A percentile compares a stretch with the other conserved stretches of the same genome.
Evolutionary conservation across 2,113 vertebrate species (phyloP).

Genomic region (Haplochromis burtoni): DNA sequence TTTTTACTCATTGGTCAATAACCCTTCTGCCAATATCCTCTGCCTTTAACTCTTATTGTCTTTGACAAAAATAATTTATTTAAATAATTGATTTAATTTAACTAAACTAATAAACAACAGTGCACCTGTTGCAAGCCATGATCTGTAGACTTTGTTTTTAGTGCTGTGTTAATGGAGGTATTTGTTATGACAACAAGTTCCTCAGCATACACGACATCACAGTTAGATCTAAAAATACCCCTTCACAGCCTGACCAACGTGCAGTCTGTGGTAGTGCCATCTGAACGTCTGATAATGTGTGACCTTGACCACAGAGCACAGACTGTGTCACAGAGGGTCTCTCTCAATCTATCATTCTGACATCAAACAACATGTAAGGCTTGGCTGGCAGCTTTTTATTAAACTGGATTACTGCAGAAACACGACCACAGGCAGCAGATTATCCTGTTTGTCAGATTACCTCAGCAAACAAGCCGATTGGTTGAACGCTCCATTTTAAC

Average conservation of each 20-base stretch:
- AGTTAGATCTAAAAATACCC: slow-evolving; percentile 57
- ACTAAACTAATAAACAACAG: not conserved
- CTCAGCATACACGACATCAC: slow-evolving; percentile 4
- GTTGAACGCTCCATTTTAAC: not conserved
- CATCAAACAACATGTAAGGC: not conserved
- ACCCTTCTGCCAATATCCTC: not conserved
- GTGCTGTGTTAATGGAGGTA: slow-evolving; percentile 3
- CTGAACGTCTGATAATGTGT: not conserved
- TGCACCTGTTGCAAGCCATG: not conserved
- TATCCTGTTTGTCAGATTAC: slow-evolving; percentile 41
- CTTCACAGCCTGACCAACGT: not conserved
- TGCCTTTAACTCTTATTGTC: not conserved
- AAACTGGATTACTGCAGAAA: slow-evolving; percentile 45
- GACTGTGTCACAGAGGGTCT: not conserved
- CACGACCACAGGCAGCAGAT: slow-evolving; percentile 36
- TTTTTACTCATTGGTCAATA: not conserved
- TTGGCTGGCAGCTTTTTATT: slow-evolving; percentile 9
- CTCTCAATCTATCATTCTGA: not conserved
- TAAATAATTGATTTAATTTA: not conserved
- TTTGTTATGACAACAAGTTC: slow-evolving; percentile 60
- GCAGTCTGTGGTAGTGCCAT: not conserved
- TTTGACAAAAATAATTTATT: not conserved
- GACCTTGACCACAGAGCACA: slow-evolving; percentile 3
- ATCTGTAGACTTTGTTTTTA: not conserved
- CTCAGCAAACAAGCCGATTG: not conserved